Evolutionary conservation across 2,888 invertebrate species (phyloP), one percentile per base, ranked within the genome.

Genomic region (Hydroisotoma schaefferi): DNA sequence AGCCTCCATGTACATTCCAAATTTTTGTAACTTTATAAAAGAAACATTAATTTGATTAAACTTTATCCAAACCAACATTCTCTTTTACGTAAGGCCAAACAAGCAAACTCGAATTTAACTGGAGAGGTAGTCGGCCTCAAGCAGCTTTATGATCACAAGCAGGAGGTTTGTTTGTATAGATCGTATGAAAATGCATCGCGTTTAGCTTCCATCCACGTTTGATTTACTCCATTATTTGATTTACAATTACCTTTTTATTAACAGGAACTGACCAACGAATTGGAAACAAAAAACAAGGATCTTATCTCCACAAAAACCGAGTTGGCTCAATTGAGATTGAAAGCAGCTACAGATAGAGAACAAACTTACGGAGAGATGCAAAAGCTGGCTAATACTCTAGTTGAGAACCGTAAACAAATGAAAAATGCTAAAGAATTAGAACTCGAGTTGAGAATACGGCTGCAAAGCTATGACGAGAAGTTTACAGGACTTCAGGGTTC

Each of bases 401-500:
- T 71, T 1, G 60, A 69, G 25, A 67, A 62, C 29, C 56, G 65
- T 6, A 33, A 55, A 15, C 59, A 70, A 55, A 67, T 71, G 69
- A 70, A 70, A 33, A 61, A 67, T 27, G 65, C 68, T 6, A 71
- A 71, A 49, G 68, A 68, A 46, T 60, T 59, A 22, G 71, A 71
- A 55, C 56, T 71, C 10, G 61, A 59, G 12, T 48, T 70, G 10
- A 57, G 71, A 40, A 25, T 58, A n/a, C 25, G 63, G 10, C 57
- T 71, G n/a, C 62, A 67, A 49, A 61, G 65, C 33, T 71, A 71
- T 28, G 71, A 71, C 28, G 66, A 66, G 40, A 71, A 71, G 40
- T 71, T 71, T 22, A 40, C 51, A 10, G 66, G 63, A 6, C 62
- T 71, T 40, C 69, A 71, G 46, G 55, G 55, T 3, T 57, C 65